Percentiles rank a stretch among this genome's conserved stretches.
These are phyloP conservation scores for Microcebus griseorufus DNA, from an alignment of 2,113 vertebrate genomes.

Conservation along the genomic window DNA sequence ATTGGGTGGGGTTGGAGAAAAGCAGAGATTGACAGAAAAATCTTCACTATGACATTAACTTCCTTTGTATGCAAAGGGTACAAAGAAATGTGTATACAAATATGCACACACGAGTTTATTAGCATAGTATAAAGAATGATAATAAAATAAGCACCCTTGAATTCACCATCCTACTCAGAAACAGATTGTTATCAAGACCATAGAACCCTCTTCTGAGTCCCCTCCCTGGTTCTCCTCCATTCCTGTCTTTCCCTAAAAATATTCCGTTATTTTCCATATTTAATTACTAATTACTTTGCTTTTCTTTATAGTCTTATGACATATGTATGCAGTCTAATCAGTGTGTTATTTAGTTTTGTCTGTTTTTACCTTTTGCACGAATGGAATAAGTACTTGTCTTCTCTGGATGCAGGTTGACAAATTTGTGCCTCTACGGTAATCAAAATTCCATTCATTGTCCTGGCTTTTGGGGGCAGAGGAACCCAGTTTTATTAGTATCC, in stretches of 20 bases:
- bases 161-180: background rate
- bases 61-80: background rate
- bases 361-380: background rate
- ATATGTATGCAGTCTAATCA: background rate
- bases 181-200: background rate
- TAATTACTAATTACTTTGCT: background rate
- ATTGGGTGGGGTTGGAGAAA: background rate
- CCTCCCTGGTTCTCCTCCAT: background rate
- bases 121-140: background rate
- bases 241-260: background rate
- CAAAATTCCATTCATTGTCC: background rate
- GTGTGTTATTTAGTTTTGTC: background rate
- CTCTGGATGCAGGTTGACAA: background rate
- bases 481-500: background rate
- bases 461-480: background rate
- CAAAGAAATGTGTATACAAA: background rate
- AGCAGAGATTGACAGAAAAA: background rate
- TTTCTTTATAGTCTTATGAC: constrained; percentile 3
- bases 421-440: background rate
- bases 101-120: background rate
- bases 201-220: background rate
- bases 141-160: background rate
- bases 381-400: background rate
- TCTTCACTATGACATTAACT: background rate
- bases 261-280: background rate